These are phyloP conservation scores for Escarpia spicata DNA, from an alignment of 2,888 invertebrate species.

Conservation along the genomic window DNA sequence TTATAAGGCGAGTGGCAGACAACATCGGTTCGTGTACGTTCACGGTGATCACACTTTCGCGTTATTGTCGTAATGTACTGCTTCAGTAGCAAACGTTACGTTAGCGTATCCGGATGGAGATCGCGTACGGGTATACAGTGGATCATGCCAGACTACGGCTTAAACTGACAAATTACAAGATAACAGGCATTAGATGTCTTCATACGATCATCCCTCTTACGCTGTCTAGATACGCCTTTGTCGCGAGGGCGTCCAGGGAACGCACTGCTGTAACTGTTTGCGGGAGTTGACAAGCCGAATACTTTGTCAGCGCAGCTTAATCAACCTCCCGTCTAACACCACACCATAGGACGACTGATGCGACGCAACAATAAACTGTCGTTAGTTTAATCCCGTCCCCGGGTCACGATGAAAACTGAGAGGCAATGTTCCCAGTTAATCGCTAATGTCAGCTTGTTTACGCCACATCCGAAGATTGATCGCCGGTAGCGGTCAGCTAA, in stretches of 20 bases:
- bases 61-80: too few relatives aligned
- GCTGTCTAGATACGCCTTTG: background rate
- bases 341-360: background rate
- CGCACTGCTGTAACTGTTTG: background rate
- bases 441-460: background rate
- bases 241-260: background rate
- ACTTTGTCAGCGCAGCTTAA: background rate
- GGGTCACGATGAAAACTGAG: background rate
- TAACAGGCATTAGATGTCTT: background rate
- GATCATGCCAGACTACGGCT: background rate
- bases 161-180: background rate
- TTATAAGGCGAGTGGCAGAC: too few relatives aligned
- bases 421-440: background rate
- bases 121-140: background rate
- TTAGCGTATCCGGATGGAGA: too few relatives aligned
- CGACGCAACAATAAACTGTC: background rate
- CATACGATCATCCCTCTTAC: background rate
- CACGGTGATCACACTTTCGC: too few relatives aligned
- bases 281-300: background rate
- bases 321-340: background rate
- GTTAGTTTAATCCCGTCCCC: background rate
- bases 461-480: background rate
- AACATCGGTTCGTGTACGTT: too few relatives aligned
- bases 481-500: background rate
- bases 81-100: background rate